These are phyloP conservation scores for Pterobdella sp. DNA, from an alignment of 2,888 invertebrate species.

Conservation along the genomic window DNA sequence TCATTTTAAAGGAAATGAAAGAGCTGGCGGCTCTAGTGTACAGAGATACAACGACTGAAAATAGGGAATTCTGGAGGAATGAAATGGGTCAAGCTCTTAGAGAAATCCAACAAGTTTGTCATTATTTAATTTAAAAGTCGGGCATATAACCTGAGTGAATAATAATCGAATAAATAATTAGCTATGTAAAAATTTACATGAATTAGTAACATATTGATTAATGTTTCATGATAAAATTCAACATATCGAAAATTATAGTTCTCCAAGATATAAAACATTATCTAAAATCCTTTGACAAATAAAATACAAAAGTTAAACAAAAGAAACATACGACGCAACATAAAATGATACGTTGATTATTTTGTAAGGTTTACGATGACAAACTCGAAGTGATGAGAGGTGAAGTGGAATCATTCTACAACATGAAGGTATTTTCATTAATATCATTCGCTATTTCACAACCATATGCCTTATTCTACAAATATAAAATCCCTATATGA, in stretches of 20 bases:
- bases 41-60: slow-evolving; percentile 55
- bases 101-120: slow-evolving; percentile 52
- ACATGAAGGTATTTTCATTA: slow-evolving; percentile 26
- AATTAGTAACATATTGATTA: no score
- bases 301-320: no score
- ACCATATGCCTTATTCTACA: background rate
- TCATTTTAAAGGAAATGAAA: slow-evolving; percentile 50
- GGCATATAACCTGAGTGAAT: no score
- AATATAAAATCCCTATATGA: background rate
- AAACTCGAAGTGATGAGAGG: slow-evolving; percentile 29
- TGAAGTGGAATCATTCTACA: slow-evolving; percentile 30
- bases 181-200: no score
- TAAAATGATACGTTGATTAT: no score
- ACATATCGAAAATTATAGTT: no score
- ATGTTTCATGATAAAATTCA: no score
- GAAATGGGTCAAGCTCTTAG: slow-evolving; percentile 54
- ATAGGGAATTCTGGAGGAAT: slow-evolving; percentile 56
- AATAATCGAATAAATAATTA: no score
- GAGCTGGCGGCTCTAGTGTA: slow-evolving; percentile 54
- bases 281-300: no score
- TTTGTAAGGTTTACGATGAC: slow-evolving; percentile 23
- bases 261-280: no score
- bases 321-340: no score
- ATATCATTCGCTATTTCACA: background rate
- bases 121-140: no score